Evolutionary conservation across 1,140 invertebrate genomes (phyloP), one percentile per base, ranked within the genome.

Genomic region (Ganaspis sp.): DNA sequence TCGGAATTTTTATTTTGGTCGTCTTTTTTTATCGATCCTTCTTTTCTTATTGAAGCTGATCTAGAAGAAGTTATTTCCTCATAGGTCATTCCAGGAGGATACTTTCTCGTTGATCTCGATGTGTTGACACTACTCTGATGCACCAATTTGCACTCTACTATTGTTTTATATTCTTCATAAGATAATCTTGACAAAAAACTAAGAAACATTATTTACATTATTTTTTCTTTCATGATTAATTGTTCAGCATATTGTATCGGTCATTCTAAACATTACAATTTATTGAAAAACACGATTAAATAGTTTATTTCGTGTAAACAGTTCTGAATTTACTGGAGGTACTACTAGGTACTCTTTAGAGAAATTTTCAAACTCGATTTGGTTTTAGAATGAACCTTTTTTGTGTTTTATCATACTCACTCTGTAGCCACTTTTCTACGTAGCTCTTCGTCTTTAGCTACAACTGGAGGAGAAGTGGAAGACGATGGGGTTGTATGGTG

Each of bases 121-220:
- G 45, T 49, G 69, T 80, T 87, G 12, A 81, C 69, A 74, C 79
- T 90, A 38, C 74, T 86, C 73, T 91, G 89, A 37, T 86, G 89
- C 73, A 92, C 91, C 4, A 91, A 78, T 81, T 91, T 92, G 53
- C 91, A 89, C 53, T 90, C 84, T 0, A 91, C 85, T 72, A 92
- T 89, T 37, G 89, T 87, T 76, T 92, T 87, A 72, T 92, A 91
- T 72, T 92, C 92, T 49, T 92, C 91, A 72, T 88, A 90, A 5
- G 88, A 89, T 54, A 90, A 83, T 23, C 87, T 90, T 29, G 84
- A 75, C 5, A 81, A 85, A 11, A 88, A 85, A 15, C 86, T 89
- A 73, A 21, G 73, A 37, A 76, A 15, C 49, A 49, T 34, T 34
- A 34, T 34, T 34, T 34, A 34, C 6, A 34, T 34, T n/a, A n/a